Percentiles rank a stretch among this genome's conserved stretches.
These are phyloP conservation scores for Drosophila ironensis DNA, from an alignment of 1,140 invertebrate species.

Conservation along the genomic window DNA sequence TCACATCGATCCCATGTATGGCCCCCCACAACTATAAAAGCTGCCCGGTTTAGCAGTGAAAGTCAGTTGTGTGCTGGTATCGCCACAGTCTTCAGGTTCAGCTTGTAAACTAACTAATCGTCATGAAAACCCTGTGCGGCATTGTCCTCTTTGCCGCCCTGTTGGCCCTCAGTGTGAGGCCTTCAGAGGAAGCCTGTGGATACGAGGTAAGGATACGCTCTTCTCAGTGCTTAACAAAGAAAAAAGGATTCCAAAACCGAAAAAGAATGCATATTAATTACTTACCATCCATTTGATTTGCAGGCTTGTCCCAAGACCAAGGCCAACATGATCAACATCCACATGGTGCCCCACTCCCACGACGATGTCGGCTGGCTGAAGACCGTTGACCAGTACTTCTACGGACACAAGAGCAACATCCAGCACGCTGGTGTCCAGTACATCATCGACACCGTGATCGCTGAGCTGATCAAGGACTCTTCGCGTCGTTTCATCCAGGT, in stretches of 20 bases:
- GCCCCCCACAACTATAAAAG: constrained; percentile 28
- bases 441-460: constrained; percentile 94
- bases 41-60: neutral
- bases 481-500: constrained; percentile 89
- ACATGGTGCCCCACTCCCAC: constrained; percentile 91
- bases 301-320: constrained; percentile 86
- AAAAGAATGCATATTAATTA: too few relatives aligned
- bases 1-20: neutral
- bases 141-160: constrained; percentile 32
- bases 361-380: constrained; percentile 97
- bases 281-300: neutral
- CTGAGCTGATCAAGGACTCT: constrained; percentile 89
- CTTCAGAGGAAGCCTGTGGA: constrained; percentile 46
- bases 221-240: too few relatives aligned
- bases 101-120: constrained; percentile 16
- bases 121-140: constrained; percentile 34
- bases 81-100: neutral
- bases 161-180: constrained; percentile 18
- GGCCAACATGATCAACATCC: constrained; percentile 88
- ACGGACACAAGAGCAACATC: constrained; percentile 87
- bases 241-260: too few relatives aligned
- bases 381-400: constrained; percentile 96
- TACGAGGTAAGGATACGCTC: constrained; percentile 49
- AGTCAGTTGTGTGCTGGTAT: constrained; percentile 26
- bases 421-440: constrained; percentile 94